A percentile compares a stretch with the other conserved stretches of the same genome.
Conservation (phyloP, 2,113 vertebrate species). For the Brachypteracias leptosomus region DNA sequence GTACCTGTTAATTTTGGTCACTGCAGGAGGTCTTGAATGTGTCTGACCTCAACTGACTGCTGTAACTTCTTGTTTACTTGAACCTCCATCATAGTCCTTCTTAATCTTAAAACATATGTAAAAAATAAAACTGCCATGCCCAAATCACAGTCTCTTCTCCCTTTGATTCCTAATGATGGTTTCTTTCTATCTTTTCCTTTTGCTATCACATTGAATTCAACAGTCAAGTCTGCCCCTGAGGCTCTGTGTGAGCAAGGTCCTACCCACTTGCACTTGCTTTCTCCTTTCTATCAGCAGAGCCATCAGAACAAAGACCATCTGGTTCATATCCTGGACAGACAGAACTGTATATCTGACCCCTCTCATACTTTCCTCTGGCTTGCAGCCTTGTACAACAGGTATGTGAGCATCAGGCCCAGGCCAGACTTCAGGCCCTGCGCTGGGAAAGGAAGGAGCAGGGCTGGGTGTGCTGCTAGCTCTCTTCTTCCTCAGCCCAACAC, state of each 20-base stretch:
- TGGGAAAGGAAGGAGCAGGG: neutral
- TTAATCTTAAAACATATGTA: neutral
- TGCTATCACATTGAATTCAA: neutral
- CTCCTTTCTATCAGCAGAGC: neutral
- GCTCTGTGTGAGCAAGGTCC: neutral
- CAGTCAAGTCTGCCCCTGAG: accelerated
- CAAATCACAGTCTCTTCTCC: neutral
- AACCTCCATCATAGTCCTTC: neutral
- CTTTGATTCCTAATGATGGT: neutral
- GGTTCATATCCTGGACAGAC: neutral
- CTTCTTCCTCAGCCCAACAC: too few relatives aligned
- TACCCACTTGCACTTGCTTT: neutral
- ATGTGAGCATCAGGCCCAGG: neutral
- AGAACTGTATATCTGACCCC: too few relatives aligned
- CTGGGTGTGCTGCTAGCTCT: too few relatives aligned
- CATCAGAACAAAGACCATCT: neutral
- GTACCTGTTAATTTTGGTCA: neutral
- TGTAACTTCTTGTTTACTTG: neutral
- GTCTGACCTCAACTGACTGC: neutral
- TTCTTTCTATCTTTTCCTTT: neutral
- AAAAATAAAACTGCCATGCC: neutral
- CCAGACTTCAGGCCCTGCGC: neutral
- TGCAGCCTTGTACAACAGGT: neutral
- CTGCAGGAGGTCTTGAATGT: neutral
- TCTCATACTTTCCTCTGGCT: neutral